Evolutionary conservation across 2,888 invertebrate genomes (phyloP).

Genomic region (Lymantria dispar): DNA sequence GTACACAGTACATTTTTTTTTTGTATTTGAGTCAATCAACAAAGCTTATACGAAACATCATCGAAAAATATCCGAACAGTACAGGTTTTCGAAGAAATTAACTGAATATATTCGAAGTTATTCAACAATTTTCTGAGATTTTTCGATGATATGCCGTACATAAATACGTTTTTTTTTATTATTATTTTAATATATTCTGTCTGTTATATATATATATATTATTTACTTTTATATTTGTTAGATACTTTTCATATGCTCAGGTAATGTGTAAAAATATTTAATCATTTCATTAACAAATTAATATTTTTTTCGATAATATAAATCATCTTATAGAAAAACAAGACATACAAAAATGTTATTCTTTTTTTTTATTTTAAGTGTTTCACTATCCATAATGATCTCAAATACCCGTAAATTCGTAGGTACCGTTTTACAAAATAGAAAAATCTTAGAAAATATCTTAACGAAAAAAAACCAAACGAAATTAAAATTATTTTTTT

Average conservation of each 20-base stretch:
- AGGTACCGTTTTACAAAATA: conserved; percentile 71
- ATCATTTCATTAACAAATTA: conserved; percentile 74
- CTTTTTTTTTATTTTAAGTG: conserved; percentile 31
- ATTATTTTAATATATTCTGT: conserved; percentile 61
- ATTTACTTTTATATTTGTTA: conserved; percentile 62
- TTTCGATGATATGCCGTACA: conserved; percentile 55
- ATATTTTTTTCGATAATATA: conserved; percentile 65
- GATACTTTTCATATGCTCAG: conserved; percentile 74
- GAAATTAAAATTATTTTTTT: conserved; percentile 19
- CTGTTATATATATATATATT: conserved; percentile 65
- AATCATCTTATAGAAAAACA: conserved; percentile 77
- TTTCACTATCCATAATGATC: conserved; percentile 42
- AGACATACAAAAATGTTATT: conserved; percentile 63
- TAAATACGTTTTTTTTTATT: conserved; percentile 59
- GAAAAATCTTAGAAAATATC: conserved; percentile 54
- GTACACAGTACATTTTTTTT: conserved; percentile 78
- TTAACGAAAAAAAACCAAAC: conserved; percentile 28
- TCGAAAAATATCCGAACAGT: conserved; percentile 34
- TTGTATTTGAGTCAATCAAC: conserved; percentile 73
- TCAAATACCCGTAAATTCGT: conserved; percentile 54
- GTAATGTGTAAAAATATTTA: conserved; percentile 80
- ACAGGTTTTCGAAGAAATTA: conserved; percentile 17
- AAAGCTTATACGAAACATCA: conserved; percentile 59
- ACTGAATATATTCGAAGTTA: conserved; percentile 13
- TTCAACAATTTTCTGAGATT: conserved; percentile 6